Percentiles rank a stretch among this genome's conserved stretches.
Conservation (phyloP, 2,888 invertebrate genomes). For the Athetis lepigone region DNA sequence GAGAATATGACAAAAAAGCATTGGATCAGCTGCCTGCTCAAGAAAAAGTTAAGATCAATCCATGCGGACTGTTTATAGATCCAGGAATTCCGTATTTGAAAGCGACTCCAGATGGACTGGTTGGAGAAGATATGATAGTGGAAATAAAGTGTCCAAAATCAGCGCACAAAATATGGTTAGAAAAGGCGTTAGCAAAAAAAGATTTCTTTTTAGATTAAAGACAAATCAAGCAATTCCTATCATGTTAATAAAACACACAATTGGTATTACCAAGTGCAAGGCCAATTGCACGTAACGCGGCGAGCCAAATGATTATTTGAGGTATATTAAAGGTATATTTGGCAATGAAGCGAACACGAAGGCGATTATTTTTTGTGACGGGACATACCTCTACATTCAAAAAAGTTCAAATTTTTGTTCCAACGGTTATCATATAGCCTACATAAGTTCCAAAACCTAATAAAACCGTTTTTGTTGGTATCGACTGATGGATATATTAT, state of each 20-base stretch:
- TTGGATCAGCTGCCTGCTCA: slow-evolving; percentile 5
- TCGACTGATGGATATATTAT: slow-evolving; percentile 21
- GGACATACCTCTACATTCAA: slow-evolving; percentile 1
- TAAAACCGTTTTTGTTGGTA: slow-evolving; percentile 23
- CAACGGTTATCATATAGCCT: slow-evolving; percentile 9
- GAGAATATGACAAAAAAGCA: not conserved
- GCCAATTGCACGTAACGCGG: slow-evolving; percentile 18
- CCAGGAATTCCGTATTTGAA: slow-evolving; percentile 11
- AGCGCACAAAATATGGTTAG: slow-evolving; percentile 5
- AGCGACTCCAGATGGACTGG: slow-evolving; percentile 13
- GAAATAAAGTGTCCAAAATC: slow-evolving; percentile 23
- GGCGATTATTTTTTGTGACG: not conserved
- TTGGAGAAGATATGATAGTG: slow-evolving; percentile 6
- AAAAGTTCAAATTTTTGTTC: slow-evolving; percentile 7
- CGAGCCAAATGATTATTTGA: slow-evolving; percentile 14
- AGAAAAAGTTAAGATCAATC: slow-evolving; percentile 5
- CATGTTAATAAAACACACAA: not conserved
- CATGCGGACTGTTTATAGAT: slow-evolving; percentile 27
- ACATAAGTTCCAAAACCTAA: slow-evolving; percentile 23
- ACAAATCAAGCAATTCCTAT: not conserved
- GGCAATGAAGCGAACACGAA: not conserved
- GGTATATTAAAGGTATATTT: not conserved
- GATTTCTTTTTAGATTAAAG: slow-evolving; percentile 7
- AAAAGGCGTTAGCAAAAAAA: slow-evolving; percentile 7
- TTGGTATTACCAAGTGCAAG: slow-evolving; percentile 29